phyloP scores from a whole-genome alignment of 1,140 invertebrate genomes.

The Acromyrmex heyeri region DNA sequence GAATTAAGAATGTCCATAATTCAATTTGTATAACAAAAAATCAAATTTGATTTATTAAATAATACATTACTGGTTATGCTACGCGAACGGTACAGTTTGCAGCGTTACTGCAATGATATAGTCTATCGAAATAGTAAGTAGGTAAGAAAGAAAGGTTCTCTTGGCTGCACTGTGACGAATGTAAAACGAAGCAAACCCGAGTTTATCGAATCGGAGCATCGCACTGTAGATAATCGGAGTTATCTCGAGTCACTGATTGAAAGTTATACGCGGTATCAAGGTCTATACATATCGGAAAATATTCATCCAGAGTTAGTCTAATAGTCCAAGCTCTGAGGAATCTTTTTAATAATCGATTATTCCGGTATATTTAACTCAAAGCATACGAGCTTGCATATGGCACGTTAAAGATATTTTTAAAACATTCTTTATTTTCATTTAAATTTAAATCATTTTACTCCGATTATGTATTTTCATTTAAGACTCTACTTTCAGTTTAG shows the following conservation, averaged over 20 bases:
- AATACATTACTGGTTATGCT: neutral
- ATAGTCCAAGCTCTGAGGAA: neutral
- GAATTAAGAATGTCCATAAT: neutral
- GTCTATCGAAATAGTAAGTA: slow-evolving; percentile 17
- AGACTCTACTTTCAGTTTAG: too few species aligned
- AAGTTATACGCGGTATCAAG: neutral
- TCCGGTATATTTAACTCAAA: neutral
- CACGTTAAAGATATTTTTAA: neutral
- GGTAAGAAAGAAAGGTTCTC: slow-evolving; percentile 31
- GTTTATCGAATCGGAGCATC: slow-evolving; percentile 55
- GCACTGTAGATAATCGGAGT: neutral
- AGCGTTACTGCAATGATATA: slow-evolving; percentile 1
- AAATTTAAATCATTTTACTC: too few species aligned
- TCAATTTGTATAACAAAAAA: slow-evolving; percentile 16
- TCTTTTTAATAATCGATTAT: neutral
- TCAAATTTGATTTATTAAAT: slow-evolving; percentile 33
- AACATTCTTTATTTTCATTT: neutral
- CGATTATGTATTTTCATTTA: too few species aligned
- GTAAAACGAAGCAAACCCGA: slow-evolving; percentile 4
- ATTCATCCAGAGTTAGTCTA: neutral
- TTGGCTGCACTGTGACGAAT: neutral
- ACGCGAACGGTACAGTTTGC: neutral
- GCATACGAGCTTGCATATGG: neutral
- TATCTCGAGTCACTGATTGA: slow-evolving; percentile 17
- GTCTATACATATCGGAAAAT: neutral